Evolutionary conservation across 2,888 invertebrate species (phyloP), one percentile per base, ranked within the genome.

Genomic region (Drosophila recens): DNA sequence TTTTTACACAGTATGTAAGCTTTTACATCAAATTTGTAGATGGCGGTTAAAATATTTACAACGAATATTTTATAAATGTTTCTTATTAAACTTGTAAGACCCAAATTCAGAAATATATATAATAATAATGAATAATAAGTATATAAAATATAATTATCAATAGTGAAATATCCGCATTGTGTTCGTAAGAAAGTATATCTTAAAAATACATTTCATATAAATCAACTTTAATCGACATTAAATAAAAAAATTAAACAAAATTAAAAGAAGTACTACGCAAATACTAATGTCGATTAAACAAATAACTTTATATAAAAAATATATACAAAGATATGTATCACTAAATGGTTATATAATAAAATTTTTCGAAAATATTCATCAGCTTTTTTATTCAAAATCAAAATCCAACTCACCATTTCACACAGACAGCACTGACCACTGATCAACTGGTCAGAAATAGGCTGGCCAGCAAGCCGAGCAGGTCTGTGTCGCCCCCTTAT

Each of bases 61-160:
- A 88, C 85, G 85, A 85, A 88, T 81, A 78, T 83, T 88, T 86
- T 86, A 77, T 67, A 77, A 79, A 82, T 79, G 73, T 81, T 82
- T 81, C 81, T 72, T 75, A 72, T 67, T 71, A 65, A 52, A 72
- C 30, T 64, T 61, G 34, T 61, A 70, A 69, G 67, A 43, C 43
- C 36, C 27, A 45, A 51, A 73, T 70, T 49, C 34, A 20, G 34
- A 57, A 57, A 20, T 56, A 20, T 56, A 42, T n/a, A n/a, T n/a
- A n/a, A n/a, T 42, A 20, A 33, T 42, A 45, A 23, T 11, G 33
- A 56, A 23, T 36, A 51, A 20, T 51, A 23, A 23, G 23, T 23
- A 51, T 36, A 45, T 38, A 34, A 45, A 3, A 57, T 56, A 59
- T 23, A 23, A 23, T 53, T 68, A 66, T 46, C 42, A 54, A 72